Conservation (phyloP, 2,888 invertebrate genomes). For the Aporophyla nigra region DNA sequence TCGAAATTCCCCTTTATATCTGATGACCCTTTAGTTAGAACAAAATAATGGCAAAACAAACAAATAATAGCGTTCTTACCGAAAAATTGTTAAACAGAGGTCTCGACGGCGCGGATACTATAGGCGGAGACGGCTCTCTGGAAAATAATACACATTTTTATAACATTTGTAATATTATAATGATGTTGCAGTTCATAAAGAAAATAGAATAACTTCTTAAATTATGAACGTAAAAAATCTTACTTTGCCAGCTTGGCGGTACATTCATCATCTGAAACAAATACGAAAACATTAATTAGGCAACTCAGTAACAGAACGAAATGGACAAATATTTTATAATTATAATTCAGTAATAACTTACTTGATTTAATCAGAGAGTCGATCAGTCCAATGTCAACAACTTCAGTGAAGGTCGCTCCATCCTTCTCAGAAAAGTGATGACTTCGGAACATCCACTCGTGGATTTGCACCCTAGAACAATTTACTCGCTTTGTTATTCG, state of each 20-base stretch:
- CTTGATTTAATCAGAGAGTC: slow-evolving; percentile 80
- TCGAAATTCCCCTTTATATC: background rate
- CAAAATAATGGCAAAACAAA: background rate
- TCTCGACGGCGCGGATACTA: slow-evolving; percentile 87
- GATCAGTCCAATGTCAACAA: slow-evolving; percentile 83
- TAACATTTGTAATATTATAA: background rate
- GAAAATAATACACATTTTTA: slow-evolving; percentile 2
- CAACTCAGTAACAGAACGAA: background rate
- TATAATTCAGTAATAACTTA: slow-evolving; percentile 58
- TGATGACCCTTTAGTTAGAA: background rate
- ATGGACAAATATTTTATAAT: background rate
- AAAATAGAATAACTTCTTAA: background rate
- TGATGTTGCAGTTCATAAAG: background rate
- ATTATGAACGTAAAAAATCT: slow-evolving; percentile 11
- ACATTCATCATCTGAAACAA: slow-evolving; percentile 57
- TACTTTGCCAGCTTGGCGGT: slow-evolving; percentile 42
- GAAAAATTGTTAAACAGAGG: slow-evolving; percentile 72
- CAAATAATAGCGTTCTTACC: slow-evolving; percentile 63
- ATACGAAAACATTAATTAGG: background rate
- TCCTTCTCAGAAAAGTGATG: slow-evolving; percentile 92
- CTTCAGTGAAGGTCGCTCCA: slow-evolving; percentile 90
- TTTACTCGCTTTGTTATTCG: background rate
- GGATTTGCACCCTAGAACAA: slow-evolving; percentile 86
- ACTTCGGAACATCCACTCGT: slow-evolving; percentile 92
- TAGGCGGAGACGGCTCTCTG: slow-evolving; percentile 88